These are phyloP conservation scores for Xiphias gladius DNA, from an alignment of 2,113 vertebrate species.

Conservation along the genomic window DNA sequence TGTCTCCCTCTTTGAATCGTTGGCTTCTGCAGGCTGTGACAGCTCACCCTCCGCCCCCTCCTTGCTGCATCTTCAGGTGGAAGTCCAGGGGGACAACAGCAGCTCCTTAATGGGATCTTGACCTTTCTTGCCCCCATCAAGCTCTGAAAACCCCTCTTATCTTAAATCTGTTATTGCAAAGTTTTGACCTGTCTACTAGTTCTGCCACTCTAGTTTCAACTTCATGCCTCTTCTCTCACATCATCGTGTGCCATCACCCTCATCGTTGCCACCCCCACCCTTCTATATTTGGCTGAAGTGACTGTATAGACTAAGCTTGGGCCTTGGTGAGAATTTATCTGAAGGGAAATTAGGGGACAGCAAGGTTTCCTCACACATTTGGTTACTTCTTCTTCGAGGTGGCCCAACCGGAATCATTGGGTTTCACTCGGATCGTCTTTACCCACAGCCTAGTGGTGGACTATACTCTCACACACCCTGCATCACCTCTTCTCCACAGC, in stretches of 20 bases:
- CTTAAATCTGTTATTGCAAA: constrained; percentile 27
- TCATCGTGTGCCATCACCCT: neutral
- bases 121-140: constrained; percentile 5
- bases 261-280: neutral
- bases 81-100: constrained; percentile 52
- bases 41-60: constrained; percentile 60
- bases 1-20: constrained; percentile 76
- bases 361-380: constrained; percentile 6
- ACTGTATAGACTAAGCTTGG: constrained; percentile 56
- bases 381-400: constrained; percentile 10
- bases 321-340: constrained; percentile 21
- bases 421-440: constrained; percentile 14
- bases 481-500: constrained; percentile 13
- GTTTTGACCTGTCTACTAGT: constrained; percentile 16
- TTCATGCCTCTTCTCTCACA: constrained; percentile 10
- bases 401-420: constrained; percentile 7
- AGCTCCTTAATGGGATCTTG: constrained; percentile 47
- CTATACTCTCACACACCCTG: neutral
- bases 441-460: constrained; percentile 15
- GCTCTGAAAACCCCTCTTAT: neutral
- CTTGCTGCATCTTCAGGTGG: constrained; percentile 39
- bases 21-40: constrained; percentile 58
- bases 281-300: constrained; percentile 36
- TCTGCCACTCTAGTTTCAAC: constrained; percentile 3
- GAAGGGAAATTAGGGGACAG: constrained; percentile 22